These are phyloP conservation scores for Saturnia pavonia DNA, from an alignment of 2,888 invertebrate species.

Conservation along the genomic window DNA sequence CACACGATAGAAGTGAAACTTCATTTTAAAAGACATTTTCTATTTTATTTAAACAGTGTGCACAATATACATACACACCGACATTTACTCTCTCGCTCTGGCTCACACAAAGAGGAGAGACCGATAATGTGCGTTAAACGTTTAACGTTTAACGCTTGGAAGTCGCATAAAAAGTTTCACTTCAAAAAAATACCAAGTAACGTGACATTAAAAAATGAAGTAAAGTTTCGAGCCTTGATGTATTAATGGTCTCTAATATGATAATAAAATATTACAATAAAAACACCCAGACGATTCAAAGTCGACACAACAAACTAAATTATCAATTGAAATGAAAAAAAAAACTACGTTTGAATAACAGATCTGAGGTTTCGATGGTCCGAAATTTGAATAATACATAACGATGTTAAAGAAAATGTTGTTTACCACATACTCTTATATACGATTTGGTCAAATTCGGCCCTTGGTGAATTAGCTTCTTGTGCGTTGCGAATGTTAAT, in stretches of 20 bases:
- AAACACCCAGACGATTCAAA: constrained; percentile 13
- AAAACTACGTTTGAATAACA: constrained; percentile 40
- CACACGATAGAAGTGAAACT: too few relatives aligned
- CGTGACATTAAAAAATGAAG: too few relatives aligned
- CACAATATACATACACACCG: too few relatives aligned
- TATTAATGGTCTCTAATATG: not conserved
- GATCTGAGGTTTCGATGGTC: constrained; percentile 37
- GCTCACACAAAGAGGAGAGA: too few relatives aligned
- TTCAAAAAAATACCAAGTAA: too few relatives aligned
- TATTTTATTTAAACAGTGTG: too few relatives aligned
- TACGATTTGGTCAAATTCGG: constrained; percentile 37
- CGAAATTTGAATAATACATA: constrained; percentile 46
- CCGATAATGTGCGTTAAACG: too few relatives aligned
- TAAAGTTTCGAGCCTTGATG: not conserved
- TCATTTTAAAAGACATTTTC: too few relatives aligned
- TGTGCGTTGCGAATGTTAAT: constrained; percentile 28
- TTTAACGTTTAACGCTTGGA: too few relatives aligned
- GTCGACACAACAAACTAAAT: constrained; percentile 21
- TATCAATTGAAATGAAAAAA: constrained; percentile 29
- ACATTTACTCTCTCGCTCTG: too few relatives aligned
- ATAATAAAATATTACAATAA: not conserved
- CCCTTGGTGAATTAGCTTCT: constrained; percentile 28
- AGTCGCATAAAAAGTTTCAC: too few relatives aligned
- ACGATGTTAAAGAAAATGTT: constrained; percentile 31
- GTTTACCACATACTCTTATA: constrained; percentile 45